Evolutionary conservation across 2,888 invertebrate species (phyloP), one percentile per base, ranked within the genome.

Genomic region (Actias luna): DNA sequence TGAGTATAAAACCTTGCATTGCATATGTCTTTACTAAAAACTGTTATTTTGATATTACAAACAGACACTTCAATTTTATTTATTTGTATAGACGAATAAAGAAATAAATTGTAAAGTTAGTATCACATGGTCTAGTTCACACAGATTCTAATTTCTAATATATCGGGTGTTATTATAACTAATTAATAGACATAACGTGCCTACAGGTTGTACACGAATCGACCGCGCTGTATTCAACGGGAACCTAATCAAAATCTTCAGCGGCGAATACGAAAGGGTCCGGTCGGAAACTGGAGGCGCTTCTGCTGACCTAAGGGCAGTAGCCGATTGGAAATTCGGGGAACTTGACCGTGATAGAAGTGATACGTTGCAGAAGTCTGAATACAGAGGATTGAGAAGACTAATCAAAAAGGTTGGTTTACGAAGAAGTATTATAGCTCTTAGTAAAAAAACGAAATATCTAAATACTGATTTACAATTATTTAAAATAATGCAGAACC

Each of bases 261-360:
- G 95, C 71, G 95, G 96, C 33, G 98, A 98, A 85, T 97, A 94
- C 71, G 87, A 92, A 59, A 88, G 94, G 52, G 92, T 89, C 58
- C 79, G 88, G 5, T 76, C 85, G 1, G 84, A 80, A 16, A 59
- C 69, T 2, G 71, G 76, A 0, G 74, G 78, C 7, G 72, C 79
- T n/a, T 65, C 83, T 3, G 72, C 79, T 57, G 85, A 90, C 59
- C 94, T 94, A 31, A 84, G 89, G 22, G 78, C 84, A 16, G 96
- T 98, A 0, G 93, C 98, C 16, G 95, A 96, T 69, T 99, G 99
- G 99, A 98, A 99, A 87, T 99, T 99, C 84, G 89, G 94, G 29
- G 94, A 95, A 67, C 93, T 99, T 75, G 99, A 99, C 87, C 91
- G 92, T 67, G 96, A 99, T 86, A 93, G 93, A 59, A 97, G 98